Evolutionary conservation across 2,113 vertebrate species (phyloP), one percentile per base, ranked within the genome.

Genomic region (Setophaga kirtlandii): DNA sequence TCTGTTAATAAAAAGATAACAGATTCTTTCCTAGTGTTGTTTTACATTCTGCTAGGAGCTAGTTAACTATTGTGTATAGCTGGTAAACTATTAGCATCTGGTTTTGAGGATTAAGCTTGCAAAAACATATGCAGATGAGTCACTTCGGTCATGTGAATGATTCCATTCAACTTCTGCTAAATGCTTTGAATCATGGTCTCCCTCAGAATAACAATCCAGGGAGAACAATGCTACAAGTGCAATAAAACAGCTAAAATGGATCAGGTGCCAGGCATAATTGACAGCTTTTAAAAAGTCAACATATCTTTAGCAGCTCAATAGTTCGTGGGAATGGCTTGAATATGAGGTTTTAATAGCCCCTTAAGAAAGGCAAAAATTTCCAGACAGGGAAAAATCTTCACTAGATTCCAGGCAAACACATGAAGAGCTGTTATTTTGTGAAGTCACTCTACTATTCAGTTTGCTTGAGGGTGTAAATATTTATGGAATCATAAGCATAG

Each of bases 101-200:
- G 0, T 86, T 94, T 70, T 73, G 47, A 94, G 75, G 56, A 87
- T 83, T 70, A 87, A 90, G 68, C 9, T 83, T 77, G 49, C 30
- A 90, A 88, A 97, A 87, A n/a, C 50, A 39, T 90, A 90, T 70
- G 59, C 44, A 91, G 73, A 87, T 96, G 91, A 94, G 75, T 94
- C 75, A 93, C 39, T 96, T 95, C 81, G 63, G 86, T 93, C 85
- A 83, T 90, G 63, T 86, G 93, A 96, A 86, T 70, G n/a, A 90
- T 94, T 95, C 87, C 64, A 75, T 94, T 93, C 90, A 93, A 44
- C 49, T 77, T 90, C 60, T 86, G 24, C n/a, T 88, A 70, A 87
- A 65, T 25, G 21, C 39, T 77, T 88, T 83, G 55, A 80, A 91
- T 92, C 25, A 31, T 1, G 1, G 62, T 65, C 71, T 91, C 58